A percentile compares a stretch with the other conserved stretches of the same genome.
phyloP scores from a whole-genome alignment of 1,140 invertebrate genomes.

The Coptotermes formosanus region DNA sequence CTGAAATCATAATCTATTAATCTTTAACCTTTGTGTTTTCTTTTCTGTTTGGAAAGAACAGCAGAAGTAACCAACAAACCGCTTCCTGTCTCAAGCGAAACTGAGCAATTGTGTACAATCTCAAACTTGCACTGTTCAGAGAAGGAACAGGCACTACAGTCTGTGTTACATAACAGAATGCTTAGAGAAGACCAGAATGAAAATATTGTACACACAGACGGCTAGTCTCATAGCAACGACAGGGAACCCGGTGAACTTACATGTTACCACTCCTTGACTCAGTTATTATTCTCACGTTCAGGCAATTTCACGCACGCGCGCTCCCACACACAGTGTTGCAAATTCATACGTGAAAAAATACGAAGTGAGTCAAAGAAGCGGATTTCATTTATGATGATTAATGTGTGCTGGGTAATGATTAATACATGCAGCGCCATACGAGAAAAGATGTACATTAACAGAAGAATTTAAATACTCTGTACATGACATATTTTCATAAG shows the following conservation, averaged over 20 bases:
- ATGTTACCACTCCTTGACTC: not conserved
- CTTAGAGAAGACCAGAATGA: no score
- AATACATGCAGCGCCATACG: not conserved
- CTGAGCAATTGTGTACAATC: no score
- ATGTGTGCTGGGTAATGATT: not conserved
- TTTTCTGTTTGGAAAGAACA: no score
- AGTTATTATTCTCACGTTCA: constrained; percentile 6
- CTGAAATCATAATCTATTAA: no score
- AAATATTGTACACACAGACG: not conserved
- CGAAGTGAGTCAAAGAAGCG: not conserved
- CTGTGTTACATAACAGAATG: no score
- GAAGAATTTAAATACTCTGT: not conserved
- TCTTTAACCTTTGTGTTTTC: no score
- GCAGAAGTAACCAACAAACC: no score
- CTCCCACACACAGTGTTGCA: not conserved
- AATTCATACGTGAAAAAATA: not conserved
- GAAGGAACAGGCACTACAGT: no score
- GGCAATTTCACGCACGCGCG: not conserved
- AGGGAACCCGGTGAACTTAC: not conserved
- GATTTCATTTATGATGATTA: not conserved
- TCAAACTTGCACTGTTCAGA: no score
- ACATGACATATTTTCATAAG: not conserved
- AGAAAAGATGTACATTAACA: not conserved
- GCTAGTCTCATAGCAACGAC: not conserved
- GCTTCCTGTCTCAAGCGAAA: no score